These are phyloP conservation scores for Thunnus albacares DNA, from an alignment of 2,797 vertebrate species.

Conservation along the genomic window DNA sequence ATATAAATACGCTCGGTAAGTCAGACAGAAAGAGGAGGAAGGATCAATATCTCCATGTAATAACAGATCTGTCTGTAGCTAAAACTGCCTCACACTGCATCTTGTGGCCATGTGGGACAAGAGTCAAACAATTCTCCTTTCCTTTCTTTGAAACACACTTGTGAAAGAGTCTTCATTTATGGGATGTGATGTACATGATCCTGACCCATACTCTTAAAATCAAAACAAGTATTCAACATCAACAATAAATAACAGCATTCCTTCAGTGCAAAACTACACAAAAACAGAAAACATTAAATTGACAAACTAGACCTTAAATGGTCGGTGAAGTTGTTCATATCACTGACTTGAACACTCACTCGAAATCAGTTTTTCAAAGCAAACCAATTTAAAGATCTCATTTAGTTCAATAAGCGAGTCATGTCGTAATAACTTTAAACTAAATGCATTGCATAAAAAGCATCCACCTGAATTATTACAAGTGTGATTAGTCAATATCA, in stretches of 20 bases:
- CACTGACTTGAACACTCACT: neutral
- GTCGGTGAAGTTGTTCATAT: neutral
- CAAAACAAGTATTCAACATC: conserved; percentile 29
- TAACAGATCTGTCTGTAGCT: neutral
- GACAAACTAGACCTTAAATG: neutral
- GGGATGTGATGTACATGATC: neutral
- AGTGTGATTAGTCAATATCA: conserved; percentile 9
- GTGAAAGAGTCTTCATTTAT: neutral
- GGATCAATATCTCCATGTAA: conserved; percentile 1
- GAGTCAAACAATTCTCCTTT: neutral
- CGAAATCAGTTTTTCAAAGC: neutral
- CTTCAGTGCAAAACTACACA: conserved; percentile 66
- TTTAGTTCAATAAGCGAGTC: neutral
- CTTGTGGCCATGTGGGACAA: neutral
- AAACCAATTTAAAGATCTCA: conserved; percentile 20
- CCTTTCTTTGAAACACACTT: neutral
- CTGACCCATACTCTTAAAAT: conserved; percentile 10
- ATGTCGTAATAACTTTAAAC: neutral
- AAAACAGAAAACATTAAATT: conserved; percentile 17
- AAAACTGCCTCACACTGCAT: neutral
- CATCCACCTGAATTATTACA: neutral
- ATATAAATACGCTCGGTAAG: conserved; percentile 16
- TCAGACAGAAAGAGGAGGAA: conserved; percentile 4
- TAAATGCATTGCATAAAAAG: neutral
- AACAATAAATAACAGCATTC: conserved; percentile 71